These are phyloP conservation scores for Turritopsis rubra DNA, from an alignment of 30 jellyfish, hydroid and myxozoan species.

Conservation along the genomic window DNA sequence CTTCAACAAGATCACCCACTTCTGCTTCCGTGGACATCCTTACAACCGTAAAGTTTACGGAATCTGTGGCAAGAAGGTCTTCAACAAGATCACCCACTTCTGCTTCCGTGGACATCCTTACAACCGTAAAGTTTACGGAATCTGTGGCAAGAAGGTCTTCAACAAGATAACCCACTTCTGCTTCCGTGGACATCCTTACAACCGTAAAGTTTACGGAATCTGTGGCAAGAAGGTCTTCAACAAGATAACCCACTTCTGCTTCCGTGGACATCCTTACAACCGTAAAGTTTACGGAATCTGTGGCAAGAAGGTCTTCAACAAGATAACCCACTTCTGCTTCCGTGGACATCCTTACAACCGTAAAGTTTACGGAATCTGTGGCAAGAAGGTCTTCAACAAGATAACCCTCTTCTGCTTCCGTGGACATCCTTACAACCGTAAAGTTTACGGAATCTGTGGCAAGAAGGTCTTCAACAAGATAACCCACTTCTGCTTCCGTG, in stretches of 20 bases:
- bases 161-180: constrained; percentile 10
- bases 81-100: neutral
- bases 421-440: neutral
- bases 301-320: neutral
- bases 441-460: constrained; percentile 6
- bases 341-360: neutral
- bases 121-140: neutral
- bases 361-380: constrained; percentile 1
- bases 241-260: neutral
- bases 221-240: neutral
- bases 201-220: neutral
- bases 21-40: neutral
- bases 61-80: neutral
- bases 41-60: neutral
- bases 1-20: neutral
- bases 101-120: neutral
- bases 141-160: neutral
- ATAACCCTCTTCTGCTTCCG: neutral
- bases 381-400: neutral
- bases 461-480: neutral
- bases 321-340: constrained; percentile 14
- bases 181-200: neutral
- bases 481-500: constrained; percentile 11
- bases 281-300: neutral
- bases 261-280: constrained; percentile 7